phyloP scores from a whole-genome alignment of 2,113 vertebrate species.

The Polyodon spathula region DNA sequence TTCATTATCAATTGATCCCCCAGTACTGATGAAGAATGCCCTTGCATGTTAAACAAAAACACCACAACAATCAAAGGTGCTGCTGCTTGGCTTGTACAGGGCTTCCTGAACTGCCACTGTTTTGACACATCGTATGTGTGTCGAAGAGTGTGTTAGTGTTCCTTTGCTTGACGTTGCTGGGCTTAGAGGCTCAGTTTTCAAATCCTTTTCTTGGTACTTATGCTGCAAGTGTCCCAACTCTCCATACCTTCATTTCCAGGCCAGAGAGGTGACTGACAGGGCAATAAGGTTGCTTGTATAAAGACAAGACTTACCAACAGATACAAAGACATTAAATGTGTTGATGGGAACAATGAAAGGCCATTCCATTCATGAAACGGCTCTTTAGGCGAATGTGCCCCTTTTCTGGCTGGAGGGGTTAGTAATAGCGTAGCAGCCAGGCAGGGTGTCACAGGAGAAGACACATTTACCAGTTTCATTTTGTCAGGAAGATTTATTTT shows the following conservation, averaged over 20 bases:
- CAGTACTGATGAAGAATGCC: no score
- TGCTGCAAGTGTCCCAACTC: neutral
- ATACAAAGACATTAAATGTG: slow-evolving; percentile 11
- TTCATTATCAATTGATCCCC: no score
- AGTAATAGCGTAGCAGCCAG: slow-evolving; percentile 4
- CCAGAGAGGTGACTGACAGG: slow-evolving; percentile 31
- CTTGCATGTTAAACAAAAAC: no score
- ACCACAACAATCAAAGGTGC: no score
- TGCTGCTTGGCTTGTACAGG: neutral
- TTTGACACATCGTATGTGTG: slow-evolving; percentile 4
- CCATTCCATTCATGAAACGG: slow-evolving; percentile 13
- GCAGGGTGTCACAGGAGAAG: slow-evolving; percentile 16
- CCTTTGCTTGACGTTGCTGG: neutral
- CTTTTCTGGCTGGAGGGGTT: slow-evolving; percentile 26
- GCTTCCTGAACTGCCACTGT: slow-evolving; percentile 16
- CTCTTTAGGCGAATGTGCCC: slow-evolving; percentile 14
- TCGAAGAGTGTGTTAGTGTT: neutral
- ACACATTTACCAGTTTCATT: slow-evolving; percentile 24
- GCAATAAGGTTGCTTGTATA: slow-evolving; percentile 30
- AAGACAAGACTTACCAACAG: slow-evolving; percentile 5
- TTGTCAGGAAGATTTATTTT: slow-evolving; percentile 24
- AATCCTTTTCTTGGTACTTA: slow-evolving; percentile 15
- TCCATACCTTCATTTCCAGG: slow-evolving; percentile 9
- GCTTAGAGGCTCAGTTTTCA: neutral
- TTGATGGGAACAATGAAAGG: slow-evolving; percentile 18